Percentiles rank a stretch among this genome's conserved stretches.
Evolutionary conservation across 1,140 invertebrate species (phyloP).

Genomic region (Lordiphosa collinella): DNA sequence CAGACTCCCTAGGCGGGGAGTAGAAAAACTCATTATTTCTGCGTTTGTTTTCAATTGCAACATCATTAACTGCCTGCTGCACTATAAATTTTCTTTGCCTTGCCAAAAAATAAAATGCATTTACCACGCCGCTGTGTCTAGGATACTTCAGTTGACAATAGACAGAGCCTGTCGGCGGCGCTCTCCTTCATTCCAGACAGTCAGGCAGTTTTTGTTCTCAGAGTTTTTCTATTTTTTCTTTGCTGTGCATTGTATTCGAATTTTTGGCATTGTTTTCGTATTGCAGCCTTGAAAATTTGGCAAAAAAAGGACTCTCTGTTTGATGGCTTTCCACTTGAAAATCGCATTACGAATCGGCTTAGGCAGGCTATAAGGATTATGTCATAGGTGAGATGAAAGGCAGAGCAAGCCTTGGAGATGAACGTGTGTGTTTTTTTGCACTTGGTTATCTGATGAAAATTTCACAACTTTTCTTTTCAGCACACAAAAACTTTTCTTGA

Average conservation of each 20-base stretch:
- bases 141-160: slow-evolving; percentile 61
- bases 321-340: slow-evolving; percentile 69
- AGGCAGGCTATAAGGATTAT: too few relatives aligned
- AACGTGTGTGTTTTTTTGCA: too few relatives aligned
- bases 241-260: slow-evolving; percentile 40
- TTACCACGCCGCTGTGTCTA: slow-evolving; percentile 37
- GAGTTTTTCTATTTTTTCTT: slow-evolving; percentile 22
- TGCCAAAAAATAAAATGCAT: slow-evolving; percentile 45
- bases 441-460: too few relatives aligned
- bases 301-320: slow-evolving; percentile 20
- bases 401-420: slow-evolving; percentile 8
- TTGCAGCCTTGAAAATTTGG: slow-evolving; percentile 53
- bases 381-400: too few relatives aligned
- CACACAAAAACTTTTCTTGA: too few relatives aligned
- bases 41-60: slow-evolving; percentile 74
- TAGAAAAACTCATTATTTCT: slow-evolving; percentile 71
- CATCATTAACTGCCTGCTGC: slow-evolving; percentile 64
- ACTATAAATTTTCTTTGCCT: slow-evolving; percentile 49
- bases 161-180: slow-evolving; percentile 29
- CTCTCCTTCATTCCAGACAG: slow-evolving; percentile 49
- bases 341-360: slow-evolving; percentile 51
- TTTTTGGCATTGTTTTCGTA: slow-evolving; percentile 57
- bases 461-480: too few relatives aligned
- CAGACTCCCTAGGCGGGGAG: slow-evolving; percentile 17
- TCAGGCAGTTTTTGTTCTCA: slow-evolving; percentile 51